Percentiles rank a stretch among this genome's conserved stretches.
Conservation (phyloP, 2,797 vertebrate species). For the Pelodytes ibericus region DNA sequence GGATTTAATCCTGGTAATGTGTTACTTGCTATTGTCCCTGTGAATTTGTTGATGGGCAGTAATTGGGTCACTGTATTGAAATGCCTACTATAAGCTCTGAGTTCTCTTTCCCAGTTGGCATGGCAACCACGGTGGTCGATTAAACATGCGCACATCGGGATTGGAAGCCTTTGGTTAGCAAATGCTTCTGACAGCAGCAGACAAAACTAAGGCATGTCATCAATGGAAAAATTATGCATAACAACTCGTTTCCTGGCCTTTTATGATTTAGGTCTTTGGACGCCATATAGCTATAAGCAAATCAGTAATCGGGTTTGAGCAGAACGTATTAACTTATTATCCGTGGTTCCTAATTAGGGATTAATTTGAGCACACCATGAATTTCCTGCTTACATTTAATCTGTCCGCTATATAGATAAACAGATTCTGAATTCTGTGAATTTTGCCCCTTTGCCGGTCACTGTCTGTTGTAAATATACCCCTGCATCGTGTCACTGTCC, state of each 20-base stretch:
- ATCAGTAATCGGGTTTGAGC: background rate
- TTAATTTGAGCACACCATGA: background rate
- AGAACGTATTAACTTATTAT: background rate
- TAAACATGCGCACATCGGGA: conserved; percentile 84
- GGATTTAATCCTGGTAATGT: conserved; percentile 77
- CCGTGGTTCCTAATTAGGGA: background rate
- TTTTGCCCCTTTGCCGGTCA: background rate
- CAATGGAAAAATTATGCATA: conserved; percentile 38
- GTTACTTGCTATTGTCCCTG: conserved; percentile 84
- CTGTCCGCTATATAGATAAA: background rate
- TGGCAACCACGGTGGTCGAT: conserved; percentile 91
- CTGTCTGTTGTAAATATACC: no score
- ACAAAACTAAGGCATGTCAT: conserved; percentile 55
- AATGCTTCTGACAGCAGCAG: conserved; percentile 67
- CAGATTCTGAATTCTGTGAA: no score
- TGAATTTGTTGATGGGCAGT: conserved; percentile 93
- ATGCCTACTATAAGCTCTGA: conserved; percentile 79
- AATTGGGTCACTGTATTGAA: conserved; percentile 96
- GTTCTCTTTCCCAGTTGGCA: conserved; percentile 84
- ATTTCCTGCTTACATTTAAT: background rate
- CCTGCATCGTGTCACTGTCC: background rate
- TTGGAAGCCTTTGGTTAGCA: conserved; percentile 64
- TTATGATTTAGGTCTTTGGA: background rate
- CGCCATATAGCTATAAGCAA: background rate
- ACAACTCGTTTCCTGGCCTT: conserved; percentile 5